A percentile compares a stretch with the other conserved stretches of the same genome.
Evolutionary conservation across 37 sponge, comb jelly and placozoan genomes (phyloP).

Genomic region (Axinella damicornis): DNA sequence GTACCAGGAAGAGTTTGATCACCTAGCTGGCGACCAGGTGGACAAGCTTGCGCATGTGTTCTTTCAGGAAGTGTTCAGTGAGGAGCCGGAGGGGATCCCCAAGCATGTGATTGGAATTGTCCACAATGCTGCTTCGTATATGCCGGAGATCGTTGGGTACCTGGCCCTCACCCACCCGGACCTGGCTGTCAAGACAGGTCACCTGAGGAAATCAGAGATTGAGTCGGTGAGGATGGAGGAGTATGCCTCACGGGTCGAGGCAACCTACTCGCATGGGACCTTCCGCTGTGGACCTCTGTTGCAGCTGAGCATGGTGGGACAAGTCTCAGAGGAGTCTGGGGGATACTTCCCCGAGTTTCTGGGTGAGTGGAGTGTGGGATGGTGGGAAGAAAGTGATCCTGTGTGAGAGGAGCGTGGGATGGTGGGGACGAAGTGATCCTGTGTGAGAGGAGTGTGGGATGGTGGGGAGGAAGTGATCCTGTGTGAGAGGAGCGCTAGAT

Average conservation of each 20-base stretch:
- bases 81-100: constrained; percentile 60
- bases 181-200: constrained; percentile 58
- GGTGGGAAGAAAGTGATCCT: no score
- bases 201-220: constrained; percentile 71
- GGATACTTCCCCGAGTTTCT: constrained; percentile 67
- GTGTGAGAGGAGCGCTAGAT: no score
- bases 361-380: constrained; percentile 19
- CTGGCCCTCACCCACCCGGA: constrained; percentile 55
- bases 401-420: no score
- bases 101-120: constrained; percentile 88
- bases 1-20: constrained; percentile 58
- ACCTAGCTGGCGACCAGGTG: constrained; percentile 13
- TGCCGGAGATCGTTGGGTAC: constrained; percentile 83
- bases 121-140: constrained; percentile 60
- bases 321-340: constrained; percentile 89
- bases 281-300: constrained; percentile 85
- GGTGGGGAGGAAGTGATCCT: no score
- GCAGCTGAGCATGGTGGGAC: constrained; percentile 89
- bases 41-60: constrained; percentile 34
- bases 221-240: constrained; percentile 71
- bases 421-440: no score
- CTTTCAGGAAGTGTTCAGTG: constrained; percentile 70
- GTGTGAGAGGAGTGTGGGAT: constrained; percentile 20
- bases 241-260: constrained; percentile 60
- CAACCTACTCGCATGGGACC: constrained; percentile 61